Conservation (phyloP, 92 coral and sea anemone genomes). For the Porites rus region DNA sequence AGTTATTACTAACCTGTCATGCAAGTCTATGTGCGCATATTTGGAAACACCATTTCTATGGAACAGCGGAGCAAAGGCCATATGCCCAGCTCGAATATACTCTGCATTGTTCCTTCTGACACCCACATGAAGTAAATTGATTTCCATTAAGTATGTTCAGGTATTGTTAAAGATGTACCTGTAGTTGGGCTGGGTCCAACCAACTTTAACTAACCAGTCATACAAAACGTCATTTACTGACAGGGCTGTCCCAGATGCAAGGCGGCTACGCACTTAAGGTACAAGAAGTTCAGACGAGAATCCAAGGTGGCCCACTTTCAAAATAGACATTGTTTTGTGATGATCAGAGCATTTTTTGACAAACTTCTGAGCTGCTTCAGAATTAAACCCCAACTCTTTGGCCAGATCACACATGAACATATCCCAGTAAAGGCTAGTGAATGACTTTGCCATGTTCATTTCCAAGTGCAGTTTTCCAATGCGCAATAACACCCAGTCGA, state of each 20-base stretch:
- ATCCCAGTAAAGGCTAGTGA: constrained; percentile 40
- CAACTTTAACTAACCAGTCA: constrained; percentile 8
- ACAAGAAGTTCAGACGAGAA: constrained; percentile 20
- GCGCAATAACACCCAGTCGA: constrained; percentile 44
- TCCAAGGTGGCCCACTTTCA: constrained; percentile 35
- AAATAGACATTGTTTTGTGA: constrained; percentile 43
- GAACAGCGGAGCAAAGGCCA: constrained; percentile 37
- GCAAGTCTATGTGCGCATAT: constrained; percentile 20
- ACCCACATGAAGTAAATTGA: constrained; percentile 31
- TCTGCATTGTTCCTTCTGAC: constrained; percentile 19
- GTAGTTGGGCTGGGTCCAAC: constrained; percentile 6
- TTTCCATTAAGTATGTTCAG: constrained; percentile 2
- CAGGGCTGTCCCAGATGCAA: background rate
- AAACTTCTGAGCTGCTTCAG: constrained; percentile 45
- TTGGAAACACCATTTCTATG: background rate
- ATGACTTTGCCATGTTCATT: constrained; percentile 57
- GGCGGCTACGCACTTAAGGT: constrained; percentile 37
- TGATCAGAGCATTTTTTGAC: constrained; percentile 25
- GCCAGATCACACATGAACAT: constrained; percentile 35
- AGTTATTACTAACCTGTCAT: no score
- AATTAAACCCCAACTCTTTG: constrained; percentile 41
- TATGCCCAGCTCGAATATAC: constrained; percentile 30
- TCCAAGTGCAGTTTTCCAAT: constrained; percentile 54
- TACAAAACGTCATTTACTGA: constrained; percentile 42
- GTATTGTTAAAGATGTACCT: background rate